Percentiles rank a stretch among this genome's conserved stretches.
These are phyloP conservation scores for Thryonomys swinderianus DNA, from an alignment of 2,113 vertebrate genomes.

Conservation along the genomic window DNA sequence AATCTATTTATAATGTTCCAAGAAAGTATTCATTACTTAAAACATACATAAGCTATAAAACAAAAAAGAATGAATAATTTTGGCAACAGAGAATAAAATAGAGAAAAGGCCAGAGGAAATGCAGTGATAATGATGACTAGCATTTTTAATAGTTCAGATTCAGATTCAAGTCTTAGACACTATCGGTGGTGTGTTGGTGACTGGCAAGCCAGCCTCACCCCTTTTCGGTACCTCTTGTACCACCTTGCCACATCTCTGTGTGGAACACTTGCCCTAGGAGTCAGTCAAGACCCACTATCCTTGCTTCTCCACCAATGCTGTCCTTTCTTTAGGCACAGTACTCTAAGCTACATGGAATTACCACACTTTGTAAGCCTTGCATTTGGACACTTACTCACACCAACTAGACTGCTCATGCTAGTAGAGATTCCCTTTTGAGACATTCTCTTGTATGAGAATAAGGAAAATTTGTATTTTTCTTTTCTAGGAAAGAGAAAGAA, in stretches of 20 bases:
- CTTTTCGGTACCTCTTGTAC: background rate
- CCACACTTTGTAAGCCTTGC: background rate
- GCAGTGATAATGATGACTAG: background rate
- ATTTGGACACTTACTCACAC: background rate
- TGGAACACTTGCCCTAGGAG: background rate
- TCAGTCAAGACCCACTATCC: background rate
- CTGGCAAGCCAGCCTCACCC: background rate
- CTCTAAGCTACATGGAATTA: background rate
- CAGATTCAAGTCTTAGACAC: background rate
- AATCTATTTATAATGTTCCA: background rate
- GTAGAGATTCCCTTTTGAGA: background rate
- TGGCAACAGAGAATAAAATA: background rate
- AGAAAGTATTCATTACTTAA: background rate
- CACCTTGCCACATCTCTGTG: background rate
- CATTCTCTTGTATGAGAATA: background rate
- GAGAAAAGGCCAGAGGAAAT: background rate
- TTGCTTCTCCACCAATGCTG: background rate
- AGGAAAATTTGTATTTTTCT: background rate
- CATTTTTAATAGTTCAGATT: background rate
- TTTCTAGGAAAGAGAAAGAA: constrained; percentile 7
- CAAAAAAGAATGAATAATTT: background rate
- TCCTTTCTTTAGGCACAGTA: background rate
- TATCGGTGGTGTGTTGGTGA: background rate
- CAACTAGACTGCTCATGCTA: background rate
- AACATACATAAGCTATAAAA: background rate